Conservation (phyloP, 1,140 invertebrate genomes). For the Pseudomyrmex cubaensis region DNA sequence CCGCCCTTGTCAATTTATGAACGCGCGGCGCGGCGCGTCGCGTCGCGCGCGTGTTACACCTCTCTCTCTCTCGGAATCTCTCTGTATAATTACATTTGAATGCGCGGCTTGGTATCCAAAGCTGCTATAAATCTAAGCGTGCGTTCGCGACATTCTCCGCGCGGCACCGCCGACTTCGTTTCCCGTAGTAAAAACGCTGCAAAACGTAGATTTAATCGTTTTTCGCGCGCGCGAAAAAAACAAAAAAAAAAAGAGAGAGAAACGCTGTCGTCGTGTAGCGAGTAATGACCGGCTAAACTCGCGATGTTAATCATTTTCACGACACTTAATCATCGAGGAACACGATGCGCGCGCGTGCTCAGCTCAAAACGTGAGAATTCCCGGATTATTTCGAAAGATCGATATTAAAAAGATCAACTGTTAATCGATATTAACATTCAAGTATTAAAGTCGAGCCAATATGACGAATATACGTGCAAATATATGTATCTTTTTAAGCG, state of each 20-base stretch:
- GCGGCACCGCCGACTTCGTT: conserved; percentile 27
- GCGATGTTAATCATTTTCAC: conserved; percentile 55
- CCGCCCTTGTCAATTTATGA: conserved; percentile 52
- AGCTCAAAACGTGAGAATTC: conserved; percentile 23
- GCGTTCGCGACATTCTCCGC: conserved; percentile 17
- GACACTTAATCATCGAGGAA: conserved; percentile 48
- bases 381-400: not conserved
- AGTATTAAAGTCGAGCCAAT: too few relatives aligned
- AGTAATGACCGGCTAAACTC: conserved; percentile 40
- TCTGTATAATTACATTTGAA: conserved; percentile 63
- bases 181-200: conserved; percentile 17
- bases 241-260: not conserved
- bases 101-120: conserved; percentile 30
- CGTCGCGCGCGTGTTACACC: conserved; percentile 9
- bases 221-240: conserved; percentile 27
- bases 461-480: too few relatives aligned
- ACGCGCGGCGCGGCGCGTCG: conserved; percentile 9
- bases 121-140: conserved; percentile 53
- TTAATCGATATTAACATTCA: not conserved
- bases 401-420: not conserved
- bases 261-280: conserved; percentile 36
- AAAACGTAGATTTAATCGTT: conserved; percentile 62
- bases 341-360: conserved; percentile 5
- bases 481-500: too few relatives aligned
- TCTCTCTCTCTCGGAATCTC: not conserved